A percentile compares a stretch with the other conserved stretches of the same genome.
phyloP scores from a whole-genome alignment of 2,797 vertebrate species.

The Sphenopsis melanotis region DNA sequence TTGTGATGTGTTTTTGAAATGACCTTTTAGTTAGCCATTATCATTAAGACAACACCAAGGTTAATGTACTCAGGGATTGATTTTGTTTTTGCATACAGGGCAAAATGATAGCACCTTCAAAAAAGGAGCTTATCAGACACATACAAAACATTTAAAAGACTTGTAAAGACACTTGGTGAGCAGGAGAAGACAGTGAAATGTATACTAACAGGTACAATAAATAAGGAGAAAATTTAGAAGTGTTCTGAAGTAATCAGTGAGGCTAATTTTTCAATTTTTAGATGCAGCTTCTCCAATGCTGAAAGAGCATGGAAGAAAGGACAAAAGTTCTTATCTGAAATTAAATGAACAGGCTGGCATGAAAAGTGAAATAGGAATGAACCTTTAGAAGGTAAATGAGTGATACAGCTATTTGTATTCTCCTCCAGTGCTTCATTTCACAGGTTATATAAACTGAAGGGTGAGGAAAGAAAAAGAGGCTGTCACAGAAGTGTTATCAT shows the following conservation, averaged over 20 bases:
- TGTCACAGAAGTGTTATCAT: background rate
- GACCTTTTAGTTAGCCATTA: background rate
- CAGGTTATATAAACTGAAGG: background rate
- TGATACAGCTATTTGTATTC: constrained; percentile 7
- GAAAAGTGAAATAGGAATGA: background rate
- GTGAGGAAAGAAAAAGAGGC: background rate
- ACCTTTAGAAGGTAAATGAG: background rate
- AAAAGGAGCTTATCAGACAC: background rate
- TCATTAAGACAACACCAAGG: background rate
- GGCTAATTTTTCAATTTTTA: background rate
- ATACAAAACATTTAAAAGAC: background rate
- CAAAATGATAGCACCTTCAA: background rate
- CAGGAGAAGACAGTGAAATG: background rate
- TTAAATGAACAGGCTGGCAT: background rate
- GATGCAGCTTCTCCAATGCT: background rate
- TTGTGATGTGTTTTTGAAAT: background rate
- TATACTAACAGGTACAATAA: background rate
- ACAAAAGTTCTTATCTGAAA: background rate
- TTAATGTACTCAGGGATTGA: background rate
- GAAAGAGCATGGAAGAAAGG: background rate
- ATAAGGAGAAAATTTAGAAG: background rate
- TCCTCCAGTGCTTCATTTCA: background rate
- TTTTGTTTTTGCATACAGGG: background rate
- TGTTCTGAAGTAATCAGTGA: background rate
- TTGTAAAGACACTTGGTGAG: background rate